These are phyloP conservation scores for Ascaphus truei DNA, from an alignment of 2,113 vertebrate species.

Conservation along the genomic window DNA sequence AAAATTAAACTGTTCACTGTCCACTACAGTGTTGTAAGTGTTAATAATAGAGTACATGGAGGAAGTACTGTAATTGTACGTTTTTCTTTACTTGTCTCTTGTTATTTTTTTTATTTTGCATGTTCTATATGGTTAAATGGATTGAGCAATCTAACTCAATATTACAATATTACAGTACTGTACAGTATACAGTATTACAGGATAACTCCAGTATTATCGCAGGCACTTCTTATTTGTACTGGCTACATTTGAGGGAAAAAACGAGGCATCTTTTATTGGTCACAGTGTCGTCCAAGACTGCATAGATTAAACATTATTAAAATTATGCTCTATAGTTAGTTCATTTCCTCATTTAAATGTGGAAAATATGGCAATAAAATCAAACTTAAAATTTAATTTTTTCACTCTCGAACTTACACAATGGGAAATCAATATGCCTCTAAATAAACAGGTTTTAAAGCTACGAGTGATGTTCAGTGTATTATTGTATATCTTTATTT, in stretches of 20 bases:
- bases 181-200: too few relatives aligned
- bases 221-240: conserved; percentile 16
- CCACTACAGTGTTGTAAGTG: too few relatives aligned
- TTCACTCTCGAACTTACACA: neutral
- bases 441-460: neutral
- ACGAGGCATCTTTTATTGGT: neutral
- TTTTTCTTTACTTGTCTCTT: too few relatives aligned
- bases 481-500: too few relatives aligned
- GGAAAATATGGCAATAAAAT: conserved; percentile 14
- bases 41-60: too few relatives aligned
- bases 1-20: too few relatives aligned
- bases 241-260: neutral
- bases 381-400: neutral
- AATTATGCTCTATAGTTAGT: neutral
- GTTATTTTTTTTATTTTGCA: too few relatives aligned
- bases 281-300: neutral
- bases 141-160: neutral
- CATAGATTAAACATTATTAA: too few relatives aligned
- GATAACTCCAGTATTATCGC: neutral
- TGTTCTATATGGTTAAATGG: too few relatives aligned
- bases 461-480: too few relatives aligned
- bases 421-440: neutral
- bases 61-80: too few relatives aligned
- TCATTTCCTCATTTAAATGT: conserved; percentile 23
- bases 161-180: too few relatives aligned